Conservation (phyloP, 2,888 invertebrate species). For the Serripes groenlandicus region DNA sequence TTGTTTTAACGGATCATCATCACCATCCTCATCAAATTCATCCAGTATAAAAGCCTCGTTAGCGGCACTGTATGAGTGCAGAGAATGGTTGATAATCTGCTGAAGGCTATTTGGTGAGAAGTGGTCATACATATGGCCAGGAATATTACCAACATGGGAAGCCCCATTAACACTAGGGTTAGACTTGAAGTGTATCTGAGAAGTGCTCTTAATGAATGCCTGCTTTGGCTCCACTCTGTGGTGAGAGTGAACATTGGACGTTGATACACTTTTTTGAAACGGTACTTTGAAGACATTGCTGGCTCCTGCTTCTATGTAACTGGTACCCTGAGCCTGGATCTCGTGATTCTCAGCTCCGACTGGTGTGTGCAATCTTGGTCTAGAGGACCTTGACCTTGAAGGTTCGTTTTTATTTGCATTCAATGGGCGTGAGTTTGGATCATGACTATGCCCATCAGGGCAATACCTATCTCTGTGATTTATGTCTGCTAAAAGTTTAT, state of each 20-base stretch:
- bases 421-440: slow-evolving; percentile 67
- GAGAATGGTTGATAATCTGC: slow-evolving; percentile 68
- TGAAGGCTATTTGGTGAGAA: slow-evolving; percentile 66
- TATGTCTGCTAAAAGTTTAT: slow-evolving; percentile 69
- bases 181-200: slow-evolving; percentile 60
- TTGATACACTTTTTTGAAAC: slow-evolving; percentile 61
- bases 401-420: slow-evolving; percentile 52
- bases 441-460: slow-evolving; percentile 67
- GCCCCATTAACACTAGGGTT: slow-evolving; percentile 34
- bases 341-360: slow-evolving; percentile 74
- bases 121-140: slow-evolving; percentile 63
- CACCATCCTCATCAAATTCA: slow-evolving; percentile 70
- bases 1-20: slow-evolving; percentile 62
- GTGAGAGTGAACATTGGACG: slow-evolving; percentile 61
- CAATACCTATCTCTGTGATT: slow-evolving; percentile 69
- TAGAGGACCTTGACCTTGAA: slow-evolving; percentile 59
- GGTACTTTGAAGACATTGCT: slow-evolving; percentile 65
- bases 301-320: slow-evolving; percentile 67
- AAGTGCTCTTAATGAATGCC: slow-evolving; percentile 72
- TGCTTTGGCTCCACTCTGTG: slow-evolving; percentile 71
- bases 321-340: slow-evolving; percentile 56
- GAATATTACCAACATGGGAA: slow-evolving; percentile 32
- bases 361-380: slow-evolving; percentile 69
- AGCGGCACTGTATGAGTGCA: slow-evolving; percentile 70
- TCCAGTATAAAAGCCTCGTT: slow-evolving; percentile 74